Base-by-base conservation (phyloP, 2,888 invertebrate species). In the Sialis fuliginosa region DNA sequence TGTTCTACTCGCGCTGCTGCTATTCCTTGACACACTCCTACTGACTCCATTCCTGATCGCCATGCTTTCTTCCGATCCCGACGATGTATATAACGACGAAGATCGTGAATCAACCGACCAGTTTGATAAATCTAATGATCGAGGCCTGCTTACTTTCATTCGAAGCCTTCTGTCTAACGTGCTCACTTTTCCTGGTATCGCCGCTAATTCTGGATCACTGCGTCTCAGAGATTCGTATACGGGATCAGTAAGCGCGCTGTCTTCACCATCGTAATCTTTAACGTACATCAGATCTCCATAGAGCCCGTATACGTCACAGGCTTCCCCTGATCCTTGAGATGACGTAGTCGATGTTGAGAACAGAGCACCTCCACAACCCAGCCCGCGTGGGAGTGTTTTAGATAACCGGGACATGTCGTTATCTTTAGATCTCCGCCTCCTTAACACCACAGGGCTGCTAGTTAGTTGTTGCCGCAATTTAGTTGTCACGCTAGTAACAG, bases 281-380 rank as follows among this genome's bases (percentile, higher is more conserved):
- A 88, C 81, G 61, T 88, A 88, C 75, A 92, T 87, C 48, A 92
- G 67, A 58, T 91, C 89, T 1, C 86, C 87, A 60, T 90, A 92
- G 1, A 92, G 67, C 0, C 89, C 90, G 60, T 90, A 91, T 0
- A 91, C 88, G 63, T 91, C 89, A 58, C 86, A 88, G 31, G 77
- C 75, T 50, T 72, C 72, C 9, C 77, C 78, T 1, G 74, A 71
- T 49, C 75, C 72, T 53, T 76, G 75, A 0, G 76, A 69, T 0
- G 74, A 73, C 6, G 72, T 69, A 39, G 69, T 68, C 1, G 71
- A 71, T 34, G 70, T 72, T 0, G 73, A 73, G 37, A 72, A 62
- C 13, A 69, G 61, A 9, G 71, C 69, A 2, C 63, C 69, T 46
- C 77, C 76, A 33, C 74, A 65, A 45, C 80, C 80, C 5, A 80